Percentiles rank a stretch among this genome's conserved stretches.
phyloP scores from a whole-genome alignment of 2,888 invertebrate genomes.

The Nasonovia ribisnigri region DNA sequence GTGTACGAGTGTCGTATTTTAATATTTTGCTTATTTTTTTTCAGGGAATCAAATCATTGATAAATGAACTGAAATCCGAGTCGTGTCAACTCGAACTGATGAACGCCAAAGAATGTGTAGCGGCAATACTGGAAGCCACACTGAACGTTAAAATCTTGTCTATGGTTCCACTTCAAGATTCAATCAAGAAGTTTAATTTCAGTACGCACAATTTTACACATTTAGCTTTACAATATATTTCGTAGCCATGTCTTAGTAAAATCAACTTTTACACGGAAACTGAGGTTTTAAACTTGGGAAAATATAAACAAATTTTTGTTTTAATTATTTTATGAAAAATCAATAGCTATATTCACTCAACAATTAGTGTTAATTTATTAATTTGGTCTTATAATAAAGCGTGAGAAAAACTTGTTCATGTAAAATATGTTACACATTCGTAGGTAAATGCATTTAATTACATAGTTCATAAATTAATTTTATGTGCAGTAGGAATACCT shows the following conservation, averaged over 20 bases:
- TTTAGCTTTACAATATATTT: background rate
- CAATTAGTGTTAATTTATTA: too few species aligned
- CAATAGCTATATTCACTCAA: too few species aligned
- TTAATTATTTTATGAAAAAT: too few species aligned
- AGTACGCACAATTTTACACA: conserved; percentile 35
- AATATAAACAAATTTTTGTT: too few species aligned
- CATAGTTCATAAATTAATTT: too few species aligned
- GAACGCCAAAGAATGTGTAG: conserved; percentile 47
- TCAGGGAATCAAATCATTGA: conserved; percentile 56
- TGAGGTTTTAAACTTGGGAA: background rate
- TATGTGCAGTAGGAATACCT: too few species aligned
- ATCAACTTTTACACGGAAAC: background rate
- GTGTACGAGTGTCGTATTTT: background rate
- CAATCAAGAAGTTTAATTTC: background rate
- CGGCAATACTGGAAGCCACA: conserved; percentile 1
- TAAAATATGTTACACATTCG: too few species aligned
- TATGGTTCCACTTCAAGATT: background rate
- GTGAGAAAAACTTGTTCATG: too few species aligned
- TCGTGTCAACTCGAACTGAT: conserved; percentile 27
- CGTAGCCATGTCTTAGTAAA: background rate
- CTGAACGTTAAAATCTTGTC: background rate
- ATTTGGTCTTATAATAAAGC: too few species aligned
- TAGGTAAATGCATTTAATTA: too few species aligned
- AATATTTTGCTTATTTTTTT: background rate
- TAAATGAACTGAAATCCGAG: conserved; percentile 36